Base-by-base conservation (phyloP, 2,797 vertebrate genomes). In the Dallia pectoralis region DNA sequence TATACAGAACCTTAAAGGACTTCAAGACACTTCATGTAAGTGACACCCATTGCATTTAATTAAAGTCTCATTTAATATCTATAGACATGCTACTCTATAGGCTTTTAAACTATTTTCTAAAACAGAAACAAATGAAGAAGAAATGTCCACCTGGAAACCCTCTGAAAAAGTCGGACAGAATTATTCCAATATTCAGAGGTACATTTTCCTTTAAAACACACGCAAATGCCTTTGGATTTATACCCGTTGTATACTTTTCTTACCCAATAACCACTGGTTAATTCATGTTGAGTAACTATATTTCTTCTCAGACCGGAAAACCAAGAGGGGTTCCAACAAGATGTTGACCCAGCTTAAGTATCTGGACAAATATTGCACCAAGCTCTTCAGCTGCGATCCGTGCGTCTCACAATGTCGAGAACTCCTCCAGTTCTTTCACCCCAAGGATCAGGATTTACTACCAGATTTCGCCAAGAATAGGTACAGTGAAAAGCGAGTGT, bases 361-460 rank as follows among this genome's bases (percentile, higher is more conserved):
- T 74, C 77, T 98, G 82, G 94, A 97, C 79, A 88, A 80, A 0
- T 98, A 98, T 27, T 93, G 90, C 3, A 84, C 70, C 30, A 69
- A 87, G 0, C 87, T 98, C 40, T 90, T 98, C 84, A 90, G 78
- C 18, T 87, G 79, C 0, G 82, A 91, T 0, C 79, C 82, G 0
- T 85, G 67, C 0, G 91, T 97, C 70, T 85, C 80, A 1, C 89
- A 71, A 73, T 89, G 89, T 29, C 33, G 85, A 0, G 88, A 81
- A 0, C 87, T 98, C 49, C 80, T 85, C 22, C 80, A 82, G 73
- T 98, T 98, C 87, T 94, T 98, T 67, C 88, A 89, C 15, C 93
- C 96, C 0, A 93, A 87, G 32, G 79, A 85, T 5, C 86, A 91
- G n/a, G 97, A 98, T 78, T 79, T 98, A 4, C 88, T 93, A 15